Evolutionary conservation across 2,888 invertebrate genomes (phyloP), one percentile per base, ranked within the genome.

Genomic region (Odontothrips loti): DNA sequence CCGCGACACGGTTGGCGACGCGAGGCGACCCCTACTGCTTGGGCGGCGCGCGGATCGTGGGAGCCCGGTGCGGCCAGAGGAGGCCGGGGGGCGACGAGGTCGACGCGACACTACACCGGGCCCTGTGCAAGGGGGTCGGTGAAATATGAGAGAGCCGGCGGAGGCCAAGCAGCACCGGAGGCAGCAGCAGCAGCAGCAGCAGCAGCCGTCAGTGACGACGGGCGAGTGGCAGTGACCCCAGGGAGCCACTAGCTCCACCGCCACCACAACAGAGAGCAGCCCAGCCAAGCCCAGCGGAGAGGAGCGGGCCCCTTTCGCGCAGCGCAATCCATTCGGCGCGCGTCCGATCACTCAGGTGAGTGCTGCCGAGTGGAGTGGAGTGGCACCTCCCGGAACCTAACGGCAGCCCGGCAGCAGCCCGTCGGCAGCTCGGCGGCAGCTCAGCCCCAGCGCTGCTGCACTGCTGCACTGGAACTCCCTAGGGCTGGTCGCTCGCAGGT

Each of bases 301-400:
- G 6, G 15, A 17, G 58, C 58, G n/a, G 12, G 51, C 51, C 34
- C 34, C 34, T 43, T 43, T 6, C 3, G 34, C 34, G 51, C 51
- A 51, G 51, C 51, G 51, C 58, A 58, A n/a, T n/a, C 58, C 58
- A 51, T 10, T 20, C 51, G 51, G 6, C 51, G 51, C 58, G 20
- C 58, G 17, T n/a, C 58, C n/a, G 58, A 58, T 58, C 58, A 58
- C 58, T n/a, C 58, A 58, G 58, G 58, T 58, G 58, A 58, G 58
- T 43, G 34, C 34, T 43, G 3, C 34, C 34, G 34, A 43, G 34
- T 43, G 34, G n/a, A 58, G 58, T 20, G 15, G n/a, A 17, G 58
- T 17, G 58, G 51, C 51, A 1, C 51, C 10, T 9, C 9, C 48
- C 48, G 48, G 48, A 12, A 9, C 10, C 9, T 48, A 48, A 51